Evolutionary conservation across 2,113 vertebrate species (phyloP).

Genomic region (Macroglossus sobrinus): DNA sequence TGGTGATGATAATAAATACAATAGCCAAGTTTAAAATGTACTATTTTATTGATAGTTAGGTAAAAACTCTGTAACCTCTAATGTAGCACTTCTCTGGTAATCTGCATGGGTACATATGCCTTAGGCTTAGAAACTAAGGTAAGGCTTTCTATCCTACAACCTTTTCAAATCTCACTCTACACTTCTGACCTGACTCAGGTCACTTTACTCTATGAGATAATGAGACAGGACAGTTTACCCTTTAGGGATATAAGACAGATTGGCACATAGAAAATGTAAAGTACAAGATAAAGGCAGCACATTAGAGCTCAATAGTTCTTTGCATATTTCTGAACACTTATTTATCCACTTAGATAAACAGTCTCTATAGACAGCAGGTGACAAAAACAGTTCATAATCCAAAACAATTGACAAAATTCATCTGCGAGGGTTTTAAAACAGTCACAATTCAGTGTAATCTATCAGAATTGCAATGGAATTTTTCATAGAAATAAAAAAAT

Average conservation of each 20-base stretch:
- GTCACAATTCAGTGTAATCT: background rate
- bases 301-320: background rate
- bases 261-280: background rate
- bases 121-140: background rate
- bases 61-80: background rate
- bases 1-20: background rate
- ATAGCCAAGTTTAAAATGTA: background rate
- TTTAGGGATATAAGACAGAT: background rate
- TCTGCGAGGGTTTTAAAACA: background rate
- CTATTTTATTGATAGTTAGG: background rate
- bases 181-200: background rate
- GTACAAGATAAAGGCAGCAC: background rate
- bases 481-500: background rate
- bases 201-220: background rate
- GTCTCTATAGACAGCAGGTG: background rate
- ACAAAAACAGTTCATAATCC: background rate
- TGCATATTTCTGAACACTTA: background rate
- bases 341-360: background rate
- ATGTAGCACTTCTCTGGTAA: background rate
- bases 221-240: background rate
- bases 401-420: background rate
- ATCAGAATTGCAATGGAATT: background rate
- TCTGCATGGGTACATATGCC: background rate
- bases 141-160: background rate
- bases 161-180: background rate